Evolutionary conservation across 2,113 vertebrate species (phyloP).

Genomic region (Anas platyrhynchos): DNA sequence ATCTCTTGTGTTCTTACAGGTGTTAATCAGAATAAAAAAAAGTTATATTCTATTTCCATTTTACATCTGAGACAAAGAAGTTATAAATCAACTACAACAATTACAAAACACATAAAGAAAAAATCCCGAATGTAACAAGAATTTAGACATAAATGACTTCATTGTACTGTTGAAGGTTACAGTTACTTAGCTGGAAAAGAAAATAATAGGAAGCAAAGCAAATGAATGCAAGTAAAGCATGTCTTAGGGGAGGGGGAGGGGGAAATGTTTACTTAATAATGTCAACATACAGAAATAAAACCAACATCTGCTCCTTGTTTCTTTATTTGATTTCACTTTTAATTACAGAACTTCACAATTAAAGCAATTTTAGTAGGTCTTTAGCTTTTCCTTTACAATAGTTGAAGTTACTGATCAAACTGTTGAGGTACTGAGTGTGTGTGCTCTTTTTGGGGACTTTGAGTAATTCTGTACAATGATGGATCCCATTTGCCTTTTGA

Average conservation of each 20-base stretch:
- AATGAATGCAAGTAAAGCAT: conserved; percentile 37
- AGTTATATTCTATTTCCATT: conserved; percentile 41
- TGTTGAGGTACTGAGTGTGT: background rate
- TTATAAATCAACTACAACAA: conserved; percentile 58
- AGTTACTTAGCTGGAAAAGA: conserved; percentile 29
- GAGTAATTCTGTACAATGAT: background rate
- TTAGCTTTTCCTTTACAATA: conserved; percentile 1
- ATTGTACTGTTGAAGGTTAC: conserved; percentile 21
- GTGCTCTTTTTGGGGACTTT: background rate
- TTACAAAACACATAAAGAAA: conserved; percentile 50
- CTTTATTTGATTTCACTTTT: conserved; percentile 60
- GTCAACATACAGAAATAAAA: conserved; percentile 60
- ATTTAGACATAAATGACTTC: conserved; percentile 51
- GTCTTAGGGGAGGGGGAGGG: conserved; percentile 25
- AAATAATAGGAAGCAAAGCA: conserved; percentile 43
- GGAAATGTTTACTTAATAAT: conserved; percentile 66
- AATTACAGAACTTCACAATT: conserved; percentile 57
- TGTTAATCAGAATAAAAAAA: conserved; percentile 51
- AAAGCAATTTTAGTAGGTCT: conserved; percentile 11
- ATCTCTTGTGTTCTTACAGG: conserved; percentile 59
- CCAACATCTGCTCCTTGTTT: conserved; percentile 50
- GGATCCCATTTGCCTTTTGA: background rate
- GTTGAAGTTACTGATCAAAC: conserved; percentile 13
- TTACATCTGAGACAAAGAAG: conserved; percentile 45
- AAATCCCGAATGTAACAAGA: conserved; percentile 55